Percentiles rank a stretch among this genome's conserved stretches.
phyloP scores from a whole-genome alignment of 2,888 invertebrate species.

The Cyaniris semiargus region DNA sequence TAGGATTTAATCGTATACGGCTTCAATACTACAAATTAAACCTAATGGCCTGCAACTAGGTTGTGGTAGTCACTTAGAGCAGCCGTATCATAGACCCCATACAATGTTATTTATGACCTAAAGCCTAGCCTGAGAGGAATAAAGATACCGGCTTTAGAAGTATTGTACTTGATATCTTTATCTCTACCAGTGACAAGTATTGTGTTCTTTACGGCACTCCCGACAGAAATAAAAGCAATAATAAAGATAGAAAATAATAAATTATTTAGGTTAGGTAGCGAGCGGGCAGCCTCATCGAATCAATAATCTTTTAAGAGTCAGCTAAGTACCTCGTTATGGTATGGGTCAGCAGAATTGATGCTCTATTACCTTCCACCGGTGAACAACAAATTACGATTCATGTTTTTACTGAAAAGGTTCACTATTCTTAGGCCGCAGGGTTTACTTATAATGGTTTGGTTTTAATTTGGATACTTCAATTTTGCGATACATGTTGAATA shows the following conservation, averaged over 20 bases:
- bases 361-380: conserved; percentile 5
- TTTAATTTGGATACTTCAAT: not conserved
- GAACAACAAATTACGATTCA: conserved; percentile 4
- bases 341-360: conserved; percentile 25
- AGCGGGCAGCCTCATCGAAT: not conserved
- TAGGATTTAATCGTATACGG: not conserved
- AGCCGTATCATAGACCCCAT: not conserved
- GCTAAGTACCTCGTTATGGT: not conserved
- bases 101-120: not conserved
- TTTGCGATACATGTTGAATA: not conserved
- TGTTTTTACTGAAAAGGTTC: not conserved
- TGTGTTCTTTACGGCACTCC: not conserved
- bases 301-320: conserved; percentile 13
- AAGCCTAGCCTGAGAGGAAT: not conserved
- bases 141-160: not conserved
- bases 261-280: conserved; percentile 10
- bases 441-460: not conserved
- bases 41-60: not conserved
- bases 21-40: not conserved
- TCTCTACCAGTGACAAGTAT: conserved; percentile 5
- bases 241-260: conserved; percentile 19
- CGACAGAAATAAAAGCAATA: conserved; percentile 8
- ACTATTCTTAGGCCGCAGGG: conserved; percentile 3
- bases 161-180: not conserved
- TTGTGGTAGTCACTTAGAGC: not conserved